Evolutionary conservation across 2,797 vertebrate species (phyloP), one percentile per base, ranked within the genome.

Genomic region (Bucorvus abyssinicus): DNA sequence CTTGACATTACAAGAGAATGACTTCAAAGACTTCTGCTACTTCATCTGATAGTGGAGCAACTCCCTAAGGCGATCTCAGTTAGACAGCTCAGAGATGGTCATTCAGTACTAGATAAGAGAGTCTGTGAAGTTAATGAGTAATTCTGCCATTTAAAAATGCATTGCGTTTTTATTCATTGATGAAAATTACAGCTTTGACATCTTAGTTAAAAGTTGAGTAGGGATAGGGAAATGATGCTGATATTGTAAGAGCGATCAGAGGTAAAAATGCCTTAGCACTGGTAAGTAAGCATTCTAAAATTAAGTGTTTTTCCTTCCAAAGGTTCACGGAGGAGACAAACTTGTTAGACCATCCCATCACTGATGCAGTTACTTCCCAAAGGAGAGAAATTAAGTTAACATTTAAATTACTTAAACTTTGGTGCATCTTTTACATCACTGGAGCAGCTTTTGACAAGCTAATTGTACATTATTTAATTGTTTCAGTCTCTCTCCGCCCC

Each of bases 21-120:
- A 95, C 95, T 95, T 97, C 89, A 91, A 96, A 96, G 93, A 75
- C 71, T 94, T 94, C 87, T 64, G 64, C 86, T 93, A 80, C 84
- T 96, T 97, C 55, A 75, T 14, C 87, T 84, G 93, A 96, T 95
- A 97, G 83, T 14, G 61, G 70, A 95, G 76, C 55, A 85, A 90
- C 11, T 94, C 57, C 87, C 84, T 89, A 53, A 83, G 85, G 91
- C 87, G 6, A 79, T 77, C 65, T 94, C 53, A 61, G 56, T 85
- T 64, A 94, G 95, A 94, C 83, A 88, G 73, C 61, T 93, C 85
- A 44, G 38, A 53, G 69, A 78, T 87, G 93, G 80, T 86, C 81
- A 67, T 95, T 96, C 44, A 64, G 81, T 50, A 42, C 61, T 45
- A 94, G 90, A 94, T 93, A 94, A 96, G 73, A 50, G 65, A 88